These are phyloP conservation scores for Cyclophora punctaria DNA, from an alignment of 2,888 invertebrate genomes.

Conservation along the genomic window DNA sequence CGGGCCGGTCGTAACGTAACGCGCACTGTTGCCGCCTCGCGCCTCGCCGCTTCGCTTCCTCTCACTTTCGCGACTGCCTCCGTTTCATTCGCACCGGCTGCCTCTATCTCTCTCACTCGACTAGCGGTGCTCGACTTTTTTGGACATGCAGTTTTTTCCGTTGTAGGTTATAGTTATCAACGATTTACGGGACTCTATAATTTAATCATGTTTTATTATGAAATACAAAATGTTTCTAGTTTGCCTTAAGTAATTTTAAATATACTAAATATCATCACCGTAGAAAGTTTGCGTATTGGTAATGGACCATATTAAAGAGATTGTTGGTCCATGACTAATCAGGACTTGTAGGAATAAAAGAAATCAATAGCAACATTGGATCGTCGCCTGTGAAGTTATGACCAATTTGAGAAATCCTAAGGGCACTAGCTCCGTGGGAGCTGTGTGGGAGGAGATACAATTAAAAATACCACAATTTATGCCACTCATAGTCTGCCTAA, in stretches of 20 bases:
- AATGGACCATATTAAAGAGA: too few relatives aligned
- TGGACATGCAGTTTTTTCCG: constrained; percentile 67
- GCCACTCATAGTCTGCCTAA: too few relatives aligned
- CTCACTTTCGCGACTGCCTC: constrained; percentile 67
- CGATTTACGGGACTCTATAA: constrained; percentile 41
- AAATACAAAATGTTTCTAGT: neutral
- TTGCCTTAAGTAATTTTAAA: too few relatives aligned
- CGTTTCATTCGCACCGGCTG: constrained; percentile 32
- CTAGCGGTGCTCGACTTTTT: constrained; percentile 73
- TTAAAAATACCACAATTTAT: too few relatives aligned
- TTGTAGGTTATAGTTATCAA: constrained; percentile 58
- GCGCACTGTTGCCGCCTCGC: constrained; percentile 63
- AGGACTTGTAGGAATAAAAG: too few relatives aligned
- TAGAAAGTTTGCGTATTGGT: too few relatives aligned
- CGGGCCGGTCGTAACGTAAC: constrained; percentile 51
- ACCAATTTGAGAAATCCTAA: neutral
- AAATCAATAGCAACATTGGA: too few relatives aligned
- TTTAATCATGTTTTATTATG: constrained; percentile 1
- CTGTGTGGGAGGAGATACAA: too few relatives aligned
- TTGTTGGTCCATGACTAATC: too few relatives aligned
- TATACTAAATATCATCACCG: too few relatives aligned
- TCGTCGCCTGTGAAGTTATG: too few relatives aligned
- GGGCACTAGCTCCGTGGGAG: neutral
- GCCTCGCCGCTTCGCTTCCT: constrained; percentile 59
- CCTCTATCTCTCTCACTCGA: constrained; percentile 44